Evolutionary conservation across 2,113 vertebrate species (phyloP).

Genomic region (Isichthys henryi): DNA sequence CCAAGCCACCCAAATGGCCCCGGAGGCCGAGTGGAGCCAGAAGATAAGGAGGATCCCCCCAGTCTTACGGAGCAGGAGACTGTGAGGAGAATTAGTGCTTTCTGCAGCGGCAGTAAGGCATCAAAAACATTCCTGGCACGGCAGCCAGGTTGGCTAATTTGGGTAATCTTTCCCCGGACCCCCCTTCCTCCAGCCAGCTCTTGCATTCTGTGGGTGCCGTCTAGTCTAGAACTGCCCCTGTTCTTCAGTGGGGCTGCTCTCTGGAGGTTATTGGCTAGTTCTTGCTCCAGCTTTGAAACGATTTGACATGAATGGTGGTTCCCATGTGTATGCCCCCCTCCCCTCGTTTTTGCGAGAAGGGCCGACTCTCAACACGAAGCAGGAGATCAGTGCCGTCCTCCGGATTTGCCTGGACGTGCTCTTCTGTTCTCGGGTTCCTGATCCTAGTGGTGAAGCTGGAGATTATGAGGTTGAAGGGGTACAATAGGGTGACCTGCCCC

Average conservation of each 20-base stretch:
- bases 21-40: neutral
- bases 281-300: neutral
- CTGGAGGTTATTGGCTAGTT: neutral
- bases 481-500: neutral
- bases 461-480: neutral
- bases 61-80: neutral
- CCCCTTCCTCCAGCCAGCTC: neutral
- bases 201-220: neutral
- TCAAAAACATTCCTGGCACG: constrained; percentile 9
- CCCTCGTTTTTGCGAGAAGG: neutral
- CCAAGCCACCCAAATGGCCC: neutral
- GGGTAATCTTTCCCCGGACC: neutral
- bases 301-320: neutral
- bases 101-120: neutral
- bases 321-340: neutral
- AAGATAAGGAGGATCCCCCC: neutral
- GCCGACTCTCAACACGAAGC: neutral
- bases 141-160: neutral
- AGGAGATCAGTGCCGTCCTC: neutral
- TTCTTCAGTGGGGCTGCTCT: neutral
- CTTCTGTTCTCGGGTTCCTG: neutral
- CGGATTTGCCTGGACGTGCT: neutral
- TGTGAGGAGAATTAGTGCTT: neutral
- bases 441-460: neutral
- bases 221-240: neutral